Evolutionary conservation across 1,140 invertebrate species (phyloP).

Genomic region (Eulimnadia texana): DNA sequence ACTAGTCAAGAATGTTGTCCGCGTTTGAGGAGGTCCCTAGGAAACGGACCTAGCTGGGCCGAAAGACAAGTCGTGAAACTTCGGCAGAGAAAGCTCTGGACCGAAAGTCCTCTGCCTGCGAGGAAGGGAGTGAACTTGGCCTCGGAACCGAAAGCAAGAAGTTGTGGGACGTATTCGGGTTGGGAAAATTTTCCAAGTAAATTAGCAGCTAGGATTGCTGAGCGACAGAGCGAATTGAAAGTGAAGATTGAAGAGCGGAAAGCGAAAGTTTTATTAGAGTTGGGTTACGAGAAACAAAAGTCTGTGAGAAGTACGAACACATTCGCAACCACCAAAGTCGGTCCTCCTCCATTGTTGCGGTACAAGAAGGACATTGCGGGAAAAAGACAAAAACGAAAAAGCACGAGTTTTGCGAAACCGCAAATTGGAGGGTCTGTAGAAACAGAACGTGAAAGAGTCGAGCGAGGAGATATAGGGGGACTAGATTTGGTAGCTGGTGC

Average conservation of each 20-base stretch:
- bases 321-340: too few relatives aligned
- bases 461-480: too few relatives aligned
- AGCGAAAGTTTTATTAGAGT: too few relatives aligned
- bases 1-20: neutral
- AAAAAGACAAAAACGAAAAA: too few relatives aligned
- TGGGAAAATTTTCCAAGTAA: neutral
- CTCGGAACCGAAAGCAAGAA: neutral
- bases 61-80: constrained; percentile 8
- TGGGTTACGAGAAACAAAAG: too few relatives aligned
- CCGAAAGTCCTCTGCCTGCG: neutral
- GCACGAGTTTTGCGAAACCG: too few relatives aligned
- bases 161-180: neutral
- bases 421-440: too few relatives aligned
- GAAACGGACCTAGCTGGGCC: neutral
- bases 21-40: neutral
- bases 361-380: too few relatives aligned
- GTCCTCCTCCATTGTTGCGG: too few relatives aligned
- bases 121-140: neutral
- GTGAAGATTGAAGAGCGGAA: neutral
- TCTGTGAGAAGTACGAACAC: too few relatives aligned
- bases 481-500: too few relatives aligned
- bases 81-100: neutral
- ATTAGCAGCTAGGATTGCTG: neutral
- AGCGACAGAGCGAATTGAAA: neutral
- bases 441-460: too few relatives aligned